Conservation (phyloP, 1,140 invertebrate species). For the Gyrodactylus bullatarudis region DNA sequence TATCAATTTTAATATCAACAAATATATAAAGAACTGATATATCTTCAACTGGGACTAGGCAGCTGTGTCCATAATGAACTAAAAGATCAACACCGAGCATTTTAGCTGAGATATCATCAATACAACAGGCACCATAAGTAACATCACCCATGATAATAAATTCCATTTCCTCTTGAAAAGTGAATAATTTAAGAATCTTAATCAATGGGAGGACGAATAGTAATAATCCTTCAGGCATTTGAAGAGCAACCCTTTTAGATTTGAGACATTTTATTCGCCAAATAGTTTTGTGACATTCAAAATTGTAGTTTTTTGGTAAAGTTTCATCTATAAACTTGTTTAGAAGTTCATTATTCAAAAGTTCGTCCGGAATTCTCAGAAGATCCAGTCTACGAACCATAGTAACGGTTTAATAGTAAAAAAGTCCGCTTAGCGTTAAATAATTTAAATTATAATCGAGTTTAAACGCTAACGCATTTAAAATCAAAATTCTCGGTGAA, state of each 20-base stretch:
- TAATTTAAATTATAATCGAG: no score
- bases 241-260: slow-evolving; percentile 53
- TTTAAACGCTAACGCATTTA: no score
- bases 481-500: no score
- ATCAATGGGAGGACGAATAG: slow-evolving; percentile 65
- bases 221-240: slow-evolving; percentile 70
- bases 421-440: no score
- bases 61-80: slow-evolving; percentile 91
- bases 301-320: slow-evolving; percentile 78
- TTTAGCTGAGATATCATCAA: slow-evolving; percentile 78
- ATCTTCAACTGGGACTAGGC: slow-evolving; percentile 28
- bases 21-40: slow-evolving; percentile 83
- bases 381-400: background rate
- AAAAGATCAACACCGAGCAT: slow-evolving; percentile 59
- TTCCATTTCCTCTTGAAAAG: slow-evolving; percentile 28
- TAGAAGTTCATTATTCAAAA: background rate
- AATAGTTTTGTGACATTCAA: slow-evolving; percentile 87
- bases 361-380: background rate
- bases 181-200: slow-evolving; percentile 46
- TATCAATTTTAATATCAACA: slow-evolving; percentile 54
- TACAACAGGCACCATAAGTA: slow-evolving; percentile 90
- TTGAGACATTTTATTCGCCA: slow-evolving; percentile 53
- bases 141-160: slow-evolving; percentile 93
- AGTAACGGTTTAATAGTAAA: no score
- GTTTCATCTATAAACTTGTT: background rate